Conservation (phyloP, 2,888 invertebrate species). For the Eilema depressum region DNA sequence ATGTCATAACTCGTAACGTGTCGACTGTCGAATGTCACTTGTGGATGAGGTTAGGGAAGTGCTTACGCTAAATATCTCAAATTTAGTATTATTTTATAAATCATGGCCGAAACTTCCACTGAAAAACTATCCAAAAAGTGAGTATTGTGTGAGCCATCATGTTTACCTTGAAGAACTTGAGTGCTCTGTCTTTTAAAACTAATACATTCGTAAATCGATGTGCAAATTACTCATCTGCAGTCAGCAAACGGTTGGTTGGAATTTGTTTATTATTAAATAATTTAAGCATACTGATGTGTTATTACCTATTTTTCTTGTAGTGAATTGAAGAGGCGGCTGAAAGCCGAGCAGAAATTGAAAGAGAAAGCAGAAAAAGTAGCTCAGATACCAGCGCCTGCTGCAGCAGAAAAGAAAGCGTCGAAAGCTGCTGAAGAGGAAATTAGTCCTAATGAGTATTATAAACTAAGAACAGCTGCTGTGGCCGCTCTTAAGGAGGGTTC, state of each 20-base stretch:
- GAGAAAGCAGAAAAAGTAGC: slow-evolving; percentile 94
- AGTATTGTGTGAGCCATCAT: slow-evolving; percentile 78
- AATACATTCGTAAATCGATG: slow-evolving; percentile 60
- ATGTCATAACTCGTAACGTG: slow-evolving; percentile 1
- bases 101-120: slow-evolving; percentile 86
- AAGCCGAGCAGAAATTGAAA: slow-evolving; percentile 97
- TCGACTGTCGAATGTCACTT: neutral
- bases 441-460: slow-evolving; percentile 98
- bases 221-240: slow-evolving; percentile 64
- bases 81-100: slow-evolving; percentile 23
- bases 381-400: slow-evolving; percentile 73
- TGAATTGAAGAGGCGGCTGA: slow-evolving; percentile 96
- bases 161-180: slow-evolving; percentile 64
- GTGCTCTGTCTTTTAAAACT: slow-evolving; percentile 58
- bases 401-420: slow-evolving; percentile 70
- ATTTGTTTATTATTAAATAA: slow-evolving; percentile 32
- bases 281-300: slow-evolving; percentile 52
- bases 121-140: slow-evolving; percentile 91
- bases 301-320: slow-evolving; percentile 84
- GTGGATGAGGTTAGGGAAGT: slow-evolving; percentile 23
- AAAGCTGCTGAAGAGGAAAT: slow-evolving; percentile 90
- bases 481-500: slow-evolving; percentile 92
- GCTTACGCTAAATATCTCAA: slow-evolving; percentile 10
- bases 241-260: slow-evolving; percentile 77
- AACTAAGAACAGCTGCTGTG: slow-evolving; percentile 93